phyloP scores from a whole-genome alignment of 2,113 vertebrate genomes.

The Hassar affinis region DNA sequence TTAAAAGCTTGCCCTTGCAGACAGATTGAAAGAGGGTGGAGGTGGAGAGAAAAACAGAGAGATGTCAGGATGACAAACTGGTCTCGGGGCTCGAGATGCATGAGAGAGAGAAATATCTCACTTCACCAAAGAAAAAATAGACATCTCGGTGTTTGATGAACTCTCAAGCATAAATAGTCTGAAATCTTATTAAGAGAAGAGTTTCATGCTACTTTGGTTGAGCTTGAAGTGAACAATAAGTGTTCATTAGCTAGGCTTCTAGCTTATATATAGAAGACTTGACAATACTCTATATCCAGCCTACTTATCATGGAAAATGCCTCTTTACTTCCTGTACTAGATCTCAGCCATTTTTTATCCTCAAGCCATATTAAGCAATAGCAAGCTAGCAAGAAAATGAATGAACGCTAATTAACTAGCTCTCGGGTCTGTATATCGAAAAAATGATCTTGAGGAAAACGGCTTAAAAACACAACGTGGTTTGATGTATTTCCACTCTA shows the following conservation, averaged over 20 bases:
- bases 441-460: background rate
- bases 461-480: background rate
- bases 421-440: background rate
- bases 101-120: background rate
- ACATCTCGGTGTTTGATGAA: background rate
- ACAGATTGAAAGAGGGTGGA: constrained; percentile 1
- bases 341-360: background rate
- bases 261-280: background rate
- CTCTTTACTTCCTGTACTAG: background rate
- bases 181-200: background rate
- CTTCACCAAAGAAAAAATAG: background rate
- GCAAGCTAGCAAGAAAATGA: background rate
- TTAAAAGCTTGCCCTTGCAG: constrained; percentile 45
- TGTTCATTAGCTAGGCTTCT: background rate
- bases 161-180: background rate
- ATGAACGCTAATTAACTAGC: background rate
- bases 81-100: no score
- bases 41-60: constrained; percentile 10
- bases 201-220: background rate
- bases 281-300: background rate
- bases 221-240: background rate
- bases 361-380: background rate
- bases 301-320: background rate
- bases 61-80: constrained; percentile 15
- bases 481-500: background rate